phyloP scores from a whole-genome alignment of 1,140 invertebrate genomes.

The Drosophila nannoptera region DNA sequence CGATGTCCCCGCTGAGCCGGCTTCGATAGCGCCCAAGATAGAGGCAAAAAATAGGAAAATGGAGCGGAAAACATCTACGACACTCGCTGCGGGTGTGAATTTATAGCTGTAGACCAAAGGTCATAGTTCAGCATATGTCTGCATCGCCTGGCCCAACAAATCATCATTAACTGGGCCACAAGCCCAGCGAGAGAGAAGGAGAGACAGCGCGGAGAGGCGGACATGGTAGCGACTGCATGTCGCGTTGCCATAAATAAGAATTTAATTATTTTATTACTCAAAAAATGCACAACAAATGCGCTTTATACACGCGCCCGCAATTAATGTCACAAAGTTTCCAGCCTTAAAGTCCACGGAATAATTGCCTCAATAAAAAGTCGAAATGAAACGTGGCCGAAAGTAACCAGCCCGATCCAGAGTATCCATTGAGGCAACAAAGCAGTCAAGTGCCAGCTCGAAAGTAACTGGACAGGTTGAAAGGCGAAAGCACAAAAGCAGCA shows the following conservation, averaged over 20 bases:
- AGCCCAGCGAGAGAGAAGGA: neutral
- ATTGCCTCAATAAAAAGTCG: constrained; percentile 36
- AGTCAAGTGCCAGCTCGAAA: constrained; percentile 33
- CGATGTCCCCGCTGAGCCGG: no score
- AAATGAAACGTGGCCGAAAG: constrained; percentile 42
- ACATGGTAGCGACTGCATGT: constrained; percentile 32
- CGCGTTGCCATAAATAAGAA: constrained; percentile 61
- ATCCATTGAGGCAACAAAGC: constrained; percentile 35
- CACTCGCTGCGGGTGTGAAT: constrained; percentile 21
- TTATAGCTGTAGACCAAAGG: constrained; percentile 26
- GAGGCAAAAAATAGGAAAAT: constrained; percentile 6
- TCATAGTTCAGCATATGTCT: constrained; percentile 48
- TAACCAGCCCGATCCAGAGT: constrained; percentile 18
- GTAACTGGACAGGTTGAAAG: constrained; percentile 16
- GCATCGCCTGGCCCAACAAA: constrained; percentile 44
- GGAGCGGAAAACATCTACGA: constrained; percentile 9
- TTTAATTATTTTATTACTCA: constrained; percentile 75
- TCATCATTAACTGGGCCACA: constrained; percentile 58
- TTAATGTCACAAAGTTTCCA: constrained; percentile 53
- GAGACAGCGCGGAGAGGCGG: neutral
- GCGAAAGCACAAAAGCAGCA: neutral
- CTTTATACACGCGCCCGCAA: constrained; percentile 60
- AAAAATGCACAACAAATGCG: constrained; percentile 66
- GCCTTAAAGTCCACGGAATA: constrained; percentile 28
- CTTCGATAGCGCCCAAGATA: neutral